Base-by-base conservation (phyloP, 1,140 invertebrate species). In the Cardiocondyla obscurior region DNA sequence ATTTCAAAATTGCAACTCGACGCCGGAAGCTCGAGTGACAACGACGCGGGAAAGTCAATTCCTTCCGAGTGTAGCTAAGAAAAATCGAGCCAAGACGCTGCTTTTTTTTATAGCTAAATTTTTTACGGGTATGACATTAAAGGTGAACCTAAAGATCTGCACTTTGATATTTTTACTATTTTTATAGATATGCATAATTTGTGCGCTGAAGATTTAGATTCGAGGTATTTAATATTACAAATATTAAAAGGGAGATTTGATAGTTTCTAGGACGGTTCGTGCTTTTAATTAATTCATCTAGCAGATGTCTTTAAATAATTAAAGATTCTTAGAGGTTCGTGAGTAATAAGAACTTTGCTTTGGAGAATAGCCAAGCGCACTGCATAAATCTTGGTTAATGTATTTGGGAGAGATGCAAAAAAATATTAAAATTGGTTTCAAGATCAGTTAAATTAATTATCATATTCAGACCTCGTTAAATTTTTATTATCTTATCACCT, bases 281-380 rank as follows among this genome's bases (percentile, higher is more conserved):
- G 4, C 22, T 22, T 12, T 64, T 76, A 64, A 76, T 76, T 36
- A 46, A 51, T 64, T 64, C 8, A 44, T 36, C 19, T 64, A 28
- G 14, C 42, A 36, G 30, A 51, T 36, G 19, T 64, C 60, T 76
- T 64, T 51, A 76, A 76, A 64, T 64, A 46, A 49, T 36, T 64
- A 36, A 76, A 16, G 30, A 49, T 46, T 62, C 12, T 36, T n/a
- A 60, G 39, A n/a, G 36, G 42, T 42, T 33, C 22, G 6, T 8
- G 7, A 46, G 14, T 19, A 0, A 12, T 22, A 73, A 58, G 53
- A 73, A 60, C 72, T 44, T 14, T 46, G 44, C 25, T 58, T 25
- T 76, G 28, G 72, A 36, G 42, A 74, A 60, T 36, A 46, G 39
- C 55, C 28, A 58, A 73, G 22, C 58, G 30, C 14, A 58, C 16